Base-by-base conservation (phyloP, 1,140 invertebrate species). In the Lutraria rhynchaena region DNA sequence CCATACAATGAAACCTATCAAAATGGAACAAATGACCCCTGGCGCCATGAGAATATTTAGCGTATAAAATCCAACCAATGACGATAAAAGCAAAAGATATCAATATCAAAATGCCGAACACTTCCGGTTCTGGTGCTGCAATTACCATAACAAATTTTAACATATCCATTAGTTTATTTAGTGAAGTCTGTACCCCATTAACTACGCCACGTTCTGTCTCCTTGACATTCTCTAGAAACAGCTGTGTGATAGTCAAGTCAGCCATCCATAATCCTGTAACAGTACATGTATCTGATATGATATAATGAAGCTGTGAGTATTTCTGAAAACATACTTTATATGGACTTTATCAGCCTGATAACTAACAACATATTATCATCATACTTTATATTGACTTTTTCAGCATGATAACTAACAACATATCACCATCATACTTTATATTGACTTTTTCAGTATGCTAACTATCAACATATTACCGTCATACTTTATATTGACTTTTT, bases 231-330 rank as follows among this genome's bases (percentile, higher is more conserved):
- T 95, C 93, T 86, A 95, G 93, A 84, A 95, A 91, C n/a, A 94
- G 90, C 86, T 95, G 94, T 29, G 93, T 94, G 17, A 95, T 92
- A 2, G 92, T 90, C n/a, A 95, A 85, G 88, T 95, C 94, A 4
- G 93, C 91, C 53, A 94, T 90, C 94, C 94, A 95, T 17, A 95
- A 83, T 51, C 93, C 93, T 87, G 31, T 35, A 31, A 57, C 24
- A n/a, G n/a, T n/a, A n/a, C n/a, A n/a, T n/a, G n/a, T n/a, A n/a
- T n/a, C n/a, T n/a, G n/a, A n/a, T n/a, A n/a, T n/a, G n/a, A n/a
- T n/a, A n/a, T n/a, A n/a, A n/a, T n/a, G n/a, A n/a, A n/a, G n/a
- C n/a, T n/a, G n/a, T n/a, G n/a, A n/a, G n/a, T n/a, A n/a, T n/a
- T n/a, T n/a, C n/a, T n/a, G n/a, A n/a, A n/a, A n/a, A n/a, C n/a